Evolutionary conservation across 2,797 vertebrate species (phyloP).

Genomic region (Atherinosoma microstoma): DNA sequence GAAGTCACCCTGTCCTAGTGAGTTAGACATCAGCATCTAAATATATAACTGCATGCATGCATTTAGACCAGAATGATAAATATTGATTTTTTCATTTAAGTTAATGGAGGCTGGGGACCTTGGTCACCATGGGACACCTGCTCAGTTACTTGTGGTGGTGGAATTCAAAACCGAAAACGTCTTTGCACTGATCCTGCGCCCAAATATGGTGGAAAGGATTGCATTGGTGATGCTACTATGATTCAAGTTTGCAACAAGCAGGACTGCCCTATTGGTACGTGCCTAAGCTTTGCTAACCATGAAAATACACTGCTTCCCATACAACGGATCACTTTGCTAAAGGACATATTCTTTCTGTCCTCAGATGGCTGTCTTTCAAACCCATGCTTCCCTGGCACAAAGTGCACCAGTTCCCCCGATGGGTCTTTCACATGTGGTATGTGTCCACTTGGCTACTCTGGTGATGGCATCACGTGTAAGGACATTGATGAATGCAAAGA

Average conservation of each 20-base stretch:
- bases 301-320: not conserved
- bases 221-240: constrained; percentile 86
- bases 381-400: constrained; percentile 92
- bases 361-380: constrained; percentile 97
- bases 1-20: constrained; percentile 92
- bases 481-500: constrained; percentile 96
- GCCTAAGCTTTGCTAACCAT: not conserved
- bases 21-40: constrained; percentile 60
- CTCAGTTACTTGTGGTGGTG: constrained; percentile 93
- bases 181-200: constrained; percentile 93
- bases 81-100: constrained; percentile 71
- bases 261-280: constrained; percentile 93
- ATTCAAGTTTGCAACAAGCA: constrained; percentile 93
- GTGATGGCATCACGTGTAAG: constrained; percentile 90
- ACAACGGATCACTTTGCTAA: constrained; percentile 12
- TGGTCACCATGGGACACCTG: constrained; percentile 97
- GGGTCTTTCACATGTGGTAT: constrained; percentile 94
- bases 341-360: constrained; percentile 4
- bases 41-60: not conserved
- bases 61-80: constrained; percentile 8
- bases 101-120: constrained; percentile 96
- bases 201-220: constrained; percentile 94
- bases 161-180: constrained; percentile 89
- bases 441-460: constrained; percentile 92
- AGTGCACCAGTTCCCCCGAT: constrained; percentile 92